These are phyloP conservation scores for Hydra vulgaris DNA, from an alignment of 30 jellyfish, hydroid and myxozoan species.

Conservation along the genomic window DNA sequence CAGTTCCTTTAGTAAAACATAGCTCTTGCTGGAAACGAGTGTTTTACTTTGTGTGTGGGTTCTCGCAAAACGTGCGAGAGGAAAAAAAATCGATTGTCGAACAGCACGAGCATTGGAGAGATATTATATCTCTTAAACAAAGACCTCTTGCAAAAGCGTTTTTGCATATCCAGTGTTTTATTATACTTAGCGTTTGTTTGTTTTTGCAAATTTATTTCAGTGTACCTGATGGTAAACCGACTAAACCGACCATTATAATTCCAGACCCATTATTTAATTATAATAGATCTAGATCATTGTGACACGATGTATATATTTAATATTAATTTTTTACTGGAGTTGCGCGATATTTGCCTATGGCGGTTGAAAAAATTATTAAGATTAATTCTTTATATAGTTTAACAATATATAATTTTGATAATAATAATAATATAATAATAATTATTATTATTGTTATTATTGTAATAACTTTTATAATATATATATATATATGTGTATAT, in stretches of 20 bases:
- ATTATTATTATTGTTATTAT: too few species aligned
- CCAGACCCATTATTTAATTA: constrained; percentile 1
- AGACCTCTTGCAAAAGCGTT: constrained; percentile 47
- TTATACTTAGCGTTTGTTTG: constrained; percentile 53
- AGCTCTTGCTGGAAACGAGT: constrained; percentile 62
- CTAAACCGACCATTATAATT: constrained; percentile 68
- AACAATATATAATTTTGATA: too few species aligned
- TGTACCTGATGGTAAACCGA: constrained; percentile 96
- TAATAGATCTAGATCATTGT: background rate
- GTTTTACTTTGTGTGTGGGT: constrained; percentile 65
- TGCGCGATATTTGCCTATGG: too few species aligned
- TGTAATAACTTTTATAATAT: too few species aligned
- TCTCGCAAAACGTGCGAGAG: constrained; percentile 49
- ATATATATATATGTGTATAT: too few species aligned
- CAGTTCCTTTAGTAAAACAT: background rate
- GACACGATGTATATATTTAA: too few species aligned
- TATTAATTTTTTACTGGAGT: too few species aligned
- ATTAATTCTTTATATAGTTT: too few species aligned
- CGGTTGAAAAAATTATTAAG: too few species aligned
- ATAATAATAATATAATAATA: too few species aligned
- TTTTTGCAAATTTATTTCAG: constrained; percentile 62
- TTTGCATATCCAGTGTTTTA: constrained; percentile 33
- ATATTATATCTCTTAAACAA: constrained; percentile 67
- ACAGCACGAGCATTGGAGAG: constrained; percentile 69
- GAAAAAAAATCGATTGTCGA: constrained; percentile 57